phyloP scores from a whole-genome alignment of 2,888 invertebrate species.

The Scrobipalpa costella region DNA sequence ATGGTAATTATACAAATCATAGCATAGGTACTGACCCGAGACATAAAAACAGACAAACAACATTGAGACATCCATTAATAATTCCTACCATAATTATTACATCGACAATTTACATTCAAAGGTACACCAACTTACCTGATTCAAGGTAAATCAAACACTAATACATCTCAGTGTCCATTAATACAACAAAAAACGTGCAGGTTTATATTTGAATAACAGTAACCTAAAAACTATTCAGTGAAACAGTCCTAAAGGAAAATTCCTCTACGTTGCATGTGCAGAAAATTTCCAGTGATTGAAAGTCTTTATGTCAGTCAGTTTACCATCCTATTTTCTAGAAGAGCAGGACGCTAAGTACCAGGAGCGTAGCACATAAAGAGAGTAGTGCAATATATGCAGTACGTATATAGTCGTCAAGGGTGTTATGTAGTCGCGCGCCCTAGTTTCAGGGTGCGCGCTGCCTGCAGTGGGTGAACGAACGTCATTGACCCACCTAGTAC shows the following conservation, averaged over 20 bases:
- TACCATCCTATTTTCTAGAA: constrained; percentile 1
- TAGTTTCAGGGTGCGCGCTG: constrained; percentile 60
- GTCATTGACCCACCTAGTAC: constrained; percentile 70
- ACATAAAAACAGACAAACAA: constrained; percentile 20
- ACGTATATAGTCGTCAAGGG: constrained; percentile 41
- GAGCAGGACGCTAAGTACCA: constrained; percentile 17
- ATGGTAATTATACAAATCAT: constrained; percentile 7
- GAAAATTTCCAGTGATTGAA: constrained; percentile 4
- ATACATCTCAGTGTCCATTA: constrained; percentile 1
- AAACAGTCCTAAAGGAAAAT: constrained; percentile 2
- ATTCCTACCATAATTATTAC: constrained; percentile 37
- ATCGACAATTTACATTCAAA: constrained; percentile 54
- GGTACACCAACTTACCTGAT: constrained; percentile 39
- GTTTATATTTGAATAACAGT: constrained; percentile 1
- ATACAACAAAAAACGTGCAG: constrained; percentile 5
- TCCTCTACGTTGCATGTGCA: not conserved
- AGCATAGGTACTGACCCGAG: constrained; percentile 8
- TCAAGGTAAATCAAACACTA: constrained; percentile 35
- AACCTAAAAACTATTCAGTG: constrained; percentile 1
- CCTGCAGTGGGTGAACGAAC: constrained; percentile 57
- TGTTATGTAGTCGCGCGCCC: constrained; percentile 56
- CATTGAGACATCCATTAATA: constrained; percentile 26
- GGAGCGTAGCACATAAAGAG: constrained; percentile 22
- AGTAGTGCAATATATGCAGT: constrained; percentile 39
- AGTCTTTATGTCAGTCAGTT: constrained; percentile 1